Percentiles rank a stretch among this genome's conserved stretches.
Conservation (phyloP, 2,113 vertebrate species). For the Carassius carassius region DNA sequence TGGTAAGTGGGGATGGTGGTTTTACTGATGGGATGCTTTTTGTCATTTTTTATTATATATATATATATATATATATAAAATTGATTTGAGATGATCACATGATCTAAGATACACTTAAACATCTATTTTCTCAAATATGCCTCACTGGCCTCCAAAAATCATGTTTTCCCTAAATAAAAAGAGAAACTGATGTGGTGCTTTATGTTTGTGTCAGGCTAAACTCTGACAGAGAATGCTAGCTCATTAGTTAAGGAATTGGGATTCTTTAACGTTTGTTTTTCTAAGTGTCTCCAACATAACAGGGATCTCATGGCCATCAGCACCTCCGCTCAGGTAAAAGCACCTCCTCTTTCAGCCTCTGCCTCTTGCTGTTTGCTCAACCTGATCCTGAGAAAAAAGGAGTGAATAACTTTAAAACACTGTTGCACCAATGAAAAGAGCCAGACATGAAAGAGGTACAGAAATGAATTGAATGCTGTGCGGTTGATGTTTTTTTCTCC, state of each 20-base stretch:
- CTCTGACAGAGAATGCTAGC: slow-evolving; percentile 63
- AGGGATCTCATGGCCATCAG: slow-evolving; percentile 76
- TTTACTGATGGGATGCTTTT: too few relatives aligned
- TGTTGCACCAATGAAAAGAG: slow-evolving; percentile 67
- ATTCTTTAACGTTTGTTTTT: slow-evolving; percentile 71
- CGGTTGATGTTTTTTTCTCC: slow-evolving; percentile 58
- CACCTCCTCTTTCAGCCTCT: slow-evolving; percentile 78
- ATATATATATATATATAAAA: not conserved
- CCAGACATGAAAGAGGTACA: slow-evolving; percentile 81
- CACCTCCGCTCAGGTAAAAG: slow-evolving; percentile 82
- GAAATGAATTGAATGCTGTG: slow-evolving; percentile 80
- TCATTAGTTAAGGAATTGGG: slow-evolving; percentile 71
- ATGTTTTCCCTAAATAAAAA: not conserved
- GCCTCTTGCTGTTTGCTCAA: slow-evolving; percentile 82
- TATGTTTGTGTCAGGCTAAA: slow-evolving; percentile 24
- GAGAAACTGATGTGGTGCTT: not conserved
- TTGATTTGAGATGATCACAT: not conserved
- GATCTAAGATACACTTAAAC: not conserved
- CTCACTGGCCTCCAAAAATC: not conserved
- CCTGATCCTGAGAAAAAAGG: slow-evolving; percentile 61
- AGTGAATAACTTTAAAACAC: slow-evolving; percentile 64
- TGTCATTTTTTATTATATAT: too few relatives aligned
- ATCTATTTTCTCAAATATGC: not conserved
- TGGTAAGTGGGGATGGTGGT: too few relatives aligned
- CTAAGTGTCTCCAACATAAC: slow-evolving; percentile 74